These are phyloP conservation scores for Mustela lutreola DNA, from an alignment of 2,113 vertebrate genomes.

Conservation along the genomic window DNA sequence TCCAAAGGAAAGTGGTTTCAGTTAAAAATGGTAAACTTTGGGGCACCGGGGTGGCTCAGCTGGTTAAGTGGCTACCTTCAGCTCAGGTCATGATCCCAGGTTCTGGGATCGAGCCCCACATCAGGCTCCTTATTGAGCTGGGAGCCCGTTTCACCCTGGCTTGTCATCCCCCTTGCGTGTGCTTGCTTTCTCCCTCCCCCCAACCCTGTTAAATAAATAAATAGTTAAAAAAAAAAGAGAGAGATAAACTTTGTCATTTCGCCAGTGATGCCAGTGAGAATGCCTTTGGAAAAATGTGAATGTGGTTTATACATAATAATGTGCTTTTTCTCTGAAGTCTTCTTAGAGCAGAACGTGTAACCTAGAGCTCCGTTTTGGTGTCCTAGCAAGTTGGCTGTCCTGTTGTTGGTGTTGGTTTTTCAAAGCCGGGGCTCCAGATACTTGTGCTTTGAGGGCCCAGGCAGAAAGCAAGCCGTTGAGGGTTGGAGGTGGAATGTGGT, in stretches of 20 bases:
- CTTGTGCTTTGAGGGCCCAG: neutral
- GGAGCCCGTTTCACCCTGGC: too few species aligned
- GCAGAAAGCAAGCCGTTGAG: neutral
- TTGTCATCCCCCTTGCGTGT: too few species aligned
- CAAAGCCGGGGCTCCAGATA: neutral
- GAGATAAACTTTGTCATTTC: neutral
- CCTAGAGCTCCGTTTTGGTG: neutral
- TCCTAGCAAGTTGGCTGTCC: neutral
- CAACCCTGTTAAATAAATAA: too few species aligned
- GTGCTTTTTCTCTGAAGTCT: neutral
- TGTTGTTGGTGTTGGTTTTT: neutral
- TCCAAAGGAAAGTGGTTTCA: conserved; percentile 28
- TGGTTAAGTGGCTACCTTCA: too few species aligned
- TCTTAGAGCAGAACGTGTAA: neutral
- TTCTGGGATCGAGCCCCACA: too few species aligned
- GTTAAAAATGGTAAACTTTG: neutral
- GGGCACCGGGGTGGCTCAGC: too few species aligned
- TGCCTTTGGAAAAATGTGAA: conserved; percentile 1
- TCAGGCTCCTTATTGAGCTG: too few species aligned
- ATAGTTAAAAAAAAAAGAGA: neutral
- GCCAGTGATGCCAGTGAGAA: neutral
- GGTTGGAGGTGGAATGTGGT: neutral
- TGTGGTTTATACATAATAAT: neutral
- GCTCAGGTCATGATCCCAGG: too few species aligned
- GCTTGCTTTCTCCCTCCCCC: too few species aligned